Conservation (phyloP, 2,888 invertebrate genomes). For the Troilus luridus region DNA sequence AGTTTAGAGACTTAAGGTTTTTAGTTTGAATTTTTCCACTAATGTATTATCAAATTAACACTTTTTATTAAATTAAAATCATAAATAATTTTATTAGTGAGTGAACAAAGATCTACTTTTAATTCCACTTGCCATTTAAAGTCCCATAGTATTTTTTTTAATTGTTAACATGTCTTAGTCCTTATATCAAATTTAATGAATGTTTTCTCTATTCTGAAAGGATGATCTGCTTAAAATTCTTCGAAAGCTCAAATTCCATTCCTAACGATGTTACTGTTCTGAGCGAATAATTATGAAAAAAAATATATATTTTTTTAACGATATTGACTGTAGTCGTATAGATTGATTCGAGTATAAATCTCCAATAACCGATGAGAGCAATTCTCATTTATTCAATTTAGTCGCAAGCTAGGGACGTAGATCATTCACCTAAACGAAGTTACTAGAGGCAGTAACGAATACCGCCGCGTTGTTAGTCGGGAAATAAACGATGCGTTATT, state of each 20-base stretch:
- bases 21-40: no score
- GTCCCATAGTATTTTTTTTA: no score
- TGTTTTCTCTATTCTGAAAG: no score
- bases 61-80: no score
- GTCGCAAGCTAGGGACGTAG: background rate
- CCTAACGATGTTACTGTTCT: background rate
- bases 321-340: background rate
- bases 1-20: no score
- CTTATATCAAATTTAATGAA: no score
- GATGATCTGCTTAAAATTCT: background rate
- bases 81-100: no score
- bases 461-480: background rate
- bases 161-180: no score
- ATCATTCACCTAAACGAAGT: conserved; percentile 12
- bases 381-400: conserved; percentile 26
- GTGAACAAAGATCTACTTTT: no score
- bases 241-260: background rate
- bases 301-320: background rate
- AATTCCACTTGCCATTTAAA: no score
- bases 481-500: conserved; percentile 16
- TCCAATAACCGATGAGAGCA: background rate
- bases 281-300: background rate
- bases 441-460: background rate
- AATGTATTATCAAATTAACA: no score
- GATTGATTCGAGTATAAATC: background rate